Evolutionary conservation across 2,113 vertebrate genomes (phyloP), one percentile per base, ranked within the genome.

Genomic region (Myodes glareolus): DNA sequence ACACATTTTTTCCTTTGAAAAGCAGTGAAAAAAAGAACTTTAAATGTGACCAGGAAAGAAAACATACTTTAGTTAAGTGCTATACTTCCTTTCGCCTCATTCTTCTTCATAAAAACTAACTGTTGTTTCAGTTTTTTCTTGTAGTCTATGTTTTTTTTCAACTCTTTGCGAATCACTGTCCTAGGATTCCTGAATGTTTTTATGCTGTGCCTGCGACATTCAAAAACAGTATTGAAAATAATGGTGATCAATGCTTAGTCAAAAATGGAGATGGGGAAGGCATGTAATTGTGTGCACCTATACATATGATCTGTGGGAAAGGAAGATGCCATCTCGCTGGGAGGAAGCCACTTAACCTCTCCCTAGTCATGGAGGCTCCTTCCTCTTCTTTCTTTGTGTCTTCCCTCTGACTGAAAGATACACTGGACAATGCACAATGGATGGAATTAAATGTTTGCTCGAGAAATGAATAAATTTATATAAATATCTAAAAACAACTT

Each of bases 81-180:
- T 84, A 77, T 29, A 16, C 90, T 85, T 82, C 81, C 45, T 85
- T 94, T 94, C 55, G 84, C 13, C 5, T 85, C 67, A 85, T 85
- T 94, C 29, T 33, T 96, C 90, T n/a, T 4, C 14, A 4, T 29
- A 89, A 92, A 27, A 90, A 65, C 50, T 8, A 92, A 87, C 47
- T 39, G 25, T n/a, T 94, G 42, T 85, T 82, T 82, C 45, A 61
- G 63, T 1, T 78, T 92, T 89, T 89, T 23, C 6, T 88, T 67
- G 39, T 77, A 92, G 77, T n/a, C n/a, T 11, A 19, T 84, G 10
- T 84, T 88, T 93, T n/a, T 93, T 39, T 81, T 75, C 4, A 86
- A 92, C 52, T 2, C 7, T 19, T 91, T 95, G 75, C 23, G 4
- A 90, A 88, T 76, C 65, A 91, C 4, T 86, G 33, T 36, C 88